phyloP scores from a whole-genome alignment of 2,888 invertebrate genomes.

The Euzetes globulus region DNA sequence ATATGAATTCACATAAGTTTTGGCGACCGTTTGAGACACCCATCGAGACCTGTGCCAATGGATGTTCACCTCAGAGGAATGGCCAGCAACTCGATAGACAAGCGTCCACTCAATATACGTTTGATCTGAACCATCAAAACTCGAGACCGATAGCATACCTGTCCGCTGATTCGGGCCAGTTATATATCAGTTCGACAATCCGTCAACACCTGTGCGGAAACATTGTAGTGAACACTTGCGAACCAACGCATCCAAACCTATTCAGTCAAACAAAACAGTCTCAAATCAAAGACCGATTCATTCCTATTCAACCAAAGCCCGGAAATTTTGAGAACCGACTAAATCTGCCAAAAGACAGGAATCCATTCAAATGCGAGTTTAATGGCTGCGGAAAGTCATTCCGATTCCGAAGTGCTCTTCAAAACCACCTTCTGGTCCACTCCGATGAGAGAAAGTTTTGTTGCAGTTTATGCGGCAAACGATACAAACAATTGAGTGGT shows the following conservation, averaged over 20 bases:
- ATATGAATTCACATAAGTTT: neutral
- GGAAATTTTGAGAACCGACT: no score
- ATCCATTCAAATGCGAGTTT: neutral
- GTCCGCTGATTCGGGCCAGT: neutral
- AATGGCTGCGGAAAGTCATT: neutral
- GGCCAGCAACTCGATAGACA: neutral
- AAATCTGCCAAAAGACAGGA: neutral
- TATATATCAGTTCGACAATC: neutral
- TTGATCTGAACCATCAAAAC: neutral
- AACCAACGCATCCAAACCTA: no score
- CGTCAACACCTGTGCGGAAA: neutral
- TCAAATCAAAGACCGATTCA: no score
- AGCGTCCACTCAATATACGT: neutral
- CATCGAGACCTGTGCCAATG: no score
- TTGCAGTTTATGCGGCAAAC: neutral
- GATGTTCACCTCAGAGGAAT: neutral
- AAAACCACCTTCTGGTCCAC: neutral
- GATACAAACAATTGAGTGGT: slow-evolving; percentile 13
- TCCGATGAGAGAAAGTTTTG: neutral
- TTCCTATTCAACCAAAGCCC: no score
- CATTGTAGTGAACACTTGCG: neutral
- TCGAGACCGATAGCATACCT: neutral
- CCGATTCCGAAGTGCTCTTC: neutral
- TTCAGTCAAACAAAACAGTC: no score
- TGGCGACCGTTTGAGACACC: neutral